A percentile compares a stretch with the other conserved stretches of the same genome.
Conservation (phyloP, 1,140 invertebrate species). For the Dolichoris vasculosae region DNA sequence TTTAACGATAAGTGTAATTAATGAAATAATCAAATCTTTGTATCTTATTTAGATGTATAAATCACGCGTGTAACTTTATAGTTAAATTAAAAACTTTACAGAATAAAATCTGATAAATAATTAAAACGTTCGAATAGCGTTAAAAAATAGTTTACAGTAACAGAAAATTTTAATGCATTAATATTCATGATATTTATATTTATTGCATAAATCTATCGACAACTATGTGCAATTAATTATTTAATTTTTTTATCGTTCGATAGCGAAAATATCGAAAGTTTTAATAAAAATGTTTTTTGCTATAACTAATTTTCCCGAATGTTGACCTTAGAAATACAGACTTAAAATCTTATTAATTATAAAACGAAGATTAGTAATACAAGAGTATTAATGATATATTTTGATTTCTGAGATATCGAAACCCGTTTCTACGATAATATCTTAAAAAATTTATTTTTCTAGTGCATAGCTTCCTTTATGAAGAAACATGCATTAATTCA, state of each 20-base stretch:
- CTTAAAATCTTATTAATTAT: background rate
- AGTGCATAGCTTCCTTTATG: background rate
- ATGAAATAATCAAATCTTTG: background rate
- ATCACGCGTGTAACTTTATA: background rate
- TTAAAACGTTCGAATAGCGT: background rate
- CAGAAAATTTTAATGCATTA: too few species aligned
- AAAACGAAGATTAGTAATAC: background rate
- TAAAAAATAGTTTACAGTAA: background rate
- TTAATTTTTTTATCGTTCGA: too few species aligned
- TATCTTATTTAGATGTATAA: background rate
- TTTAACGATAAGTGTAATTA: background rate
- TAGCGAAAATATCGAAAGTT: too few species aligned
- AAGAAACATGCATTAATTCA: background rate
- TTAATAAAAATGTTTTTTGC: too few species aligned
- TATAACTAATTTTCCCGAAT: too few species aligned
- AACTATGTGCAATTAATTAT: background rate
- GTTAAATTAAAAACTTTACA: background rate
- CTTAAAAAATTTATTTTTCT: background rate
- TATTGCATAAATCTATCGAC: background rate
- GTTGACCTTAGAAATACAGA: background rate
- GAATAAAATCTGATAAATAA: background rate
- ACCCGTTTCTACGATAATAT: background rate
- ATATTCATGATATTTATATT: background rate
- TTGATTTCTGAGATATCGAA: background rate
- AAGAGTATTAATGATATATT: background rate